Base-by-base conservation (phyloP, 2,113 vertebrate genomes). In the Oreocharis arfaki region DNA sequence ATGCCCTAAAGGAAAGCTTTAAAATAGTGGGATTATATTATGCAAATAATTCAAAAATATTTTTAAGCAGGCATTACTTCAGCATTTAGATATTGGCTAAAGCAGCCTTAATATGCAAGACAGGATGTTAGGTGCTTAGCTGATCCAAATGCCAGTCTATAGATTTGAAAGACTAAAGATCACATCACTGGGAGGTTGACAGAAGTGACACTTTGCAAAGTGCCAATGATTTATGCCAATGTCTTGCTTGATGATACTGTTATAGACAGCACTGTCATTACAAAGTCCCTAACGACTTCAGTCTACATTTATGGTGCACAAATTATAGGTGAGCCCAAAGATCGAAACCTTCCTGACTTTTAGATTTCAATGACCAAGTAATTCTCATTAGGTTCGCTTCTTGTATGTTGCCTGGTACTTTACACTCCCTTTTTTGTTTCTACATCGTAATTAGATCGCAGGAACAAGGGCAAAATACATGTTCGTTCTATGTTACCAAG, bases 141-240 rank as follows among this genome's bases (percentile, higher is more conserved):
- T 98, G 98, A 99, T 99, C 99, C 99, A 99, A 99, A 99, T 99
- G 99, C 99, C 99, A 99, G 99, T 99, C 99, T 99, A 99, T 99
- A 98, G 99, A 99, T 99, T 98, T 98, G 98, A 98, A 99, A 98
- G 99, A 99, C 98, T 99, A 99, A 99, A 99, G 99, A 99, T 99
- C 99, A 99, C 99, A 99, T 99, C 99, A 99, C 98, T 91, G 95
- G 98, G 98, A 98, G 97, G 98, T 98, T 99, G 98, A 99, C 98
- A 98, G 98, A 97, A 98, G 98, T 99, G 99, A 99, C 99, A 99
- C 98, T 98, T 98, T 96, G 98, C 98, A 98, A 98, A 98, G 98
- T 98, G 98, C 98, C 98, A 99, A 99, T 99, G 99, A 99, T 99
- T 99, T 99, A 99, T 99, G 99, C 99, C 99, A 99, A 98, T 98